phyloP scores from a whole-genome alignment of 2,888 invertebrate species.

The Scrobipalpa costella region DNA sequence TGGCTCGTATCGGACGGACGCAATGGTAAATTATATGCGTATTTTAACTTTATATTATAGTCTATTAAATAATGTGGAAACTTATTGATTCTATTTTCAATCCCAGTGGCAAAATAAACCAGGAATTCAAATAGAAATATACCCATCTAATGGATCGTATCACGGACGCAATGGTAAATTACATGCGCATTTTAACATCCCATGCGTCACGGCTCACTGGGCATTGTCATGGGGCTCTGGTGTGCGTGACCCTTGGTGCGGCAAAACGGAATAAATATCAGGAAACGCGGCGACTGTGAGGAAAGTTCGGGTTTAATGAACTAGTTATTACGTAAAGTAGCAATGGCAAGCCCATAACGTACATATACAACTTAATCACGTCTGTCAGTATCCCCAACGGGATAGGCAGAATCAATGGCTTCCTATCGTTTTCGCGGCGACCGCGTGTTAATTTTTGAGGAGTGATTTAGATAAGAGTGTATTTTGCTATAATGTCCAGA shows the following conservation, averaged over 20 bases:
- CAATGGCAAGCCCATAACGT: neutral
- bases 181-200: conserved; percentile 24
- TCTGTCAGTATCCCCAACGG: too few relatives aligned
- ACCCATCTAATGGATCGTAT: neutral
- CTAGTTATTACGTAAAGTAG: neutral
- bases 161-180: conserved; percentile 20
- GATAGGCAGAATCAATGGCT: too few relatives aligned
- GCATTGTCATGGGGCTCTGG: conserved; percentile 10
- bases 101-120: neutral
- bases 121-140: conserved; percentile 4
- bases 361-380: neutral
- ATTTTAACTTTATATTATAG: conserved; percentile 20
- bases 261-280: conserved; percentile 16
- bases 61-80: too few relatives aligned
- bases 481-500: too few relatives aligned
- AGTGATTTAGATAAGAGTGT: too few relatives aligned
- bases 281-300: neutral
- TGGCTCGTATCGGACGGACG: neutral
- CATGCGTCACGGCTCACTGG: conserved; percentile 21
- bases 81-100: too few relatives aligned
- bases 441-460: too few relatives aligned
- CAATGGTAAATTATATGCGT: conserved; percentile 23
- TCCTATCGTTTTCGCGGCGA: too few relatives aligned
- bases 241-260: conserved; percentile 9
- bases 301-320: conserved; percentile 2